A percentile compares a stretch with the other conserved stretches of the same genome.
phyloP scores from a whole-genome alignment of 2,888 invertebrate genomes.

The Parnassius orleans region DNA sequence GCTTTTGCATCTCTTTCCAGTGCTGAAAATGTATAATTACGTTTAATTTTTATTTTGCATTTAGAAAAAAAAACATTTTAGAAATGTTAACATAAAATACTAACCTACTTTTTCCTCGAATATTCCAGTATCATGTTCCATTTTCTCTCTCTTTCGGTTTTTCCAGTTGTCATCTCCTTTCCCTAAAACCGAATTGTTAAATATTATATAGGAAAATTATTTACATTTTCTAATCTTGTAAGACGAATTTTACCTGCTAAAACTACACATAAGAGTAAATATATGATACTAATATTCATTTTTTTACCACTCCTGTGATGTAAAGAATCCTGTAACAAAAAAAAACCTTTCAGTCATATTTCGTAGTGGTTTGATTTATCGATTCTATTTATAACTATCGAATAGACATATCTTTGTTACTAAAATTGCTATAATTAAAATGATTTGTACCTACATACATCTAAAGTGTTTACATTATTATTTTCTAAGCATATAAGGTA shows the following conservation, averaged over 20 bases:
- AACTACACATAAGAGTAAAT: slow-evolving; percentile 32
- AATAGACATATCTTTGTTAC: no score
- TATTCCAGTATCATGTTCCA: slow-evolving; percentile 55
- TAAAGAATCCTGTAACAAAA: slow-evolving; percentile 14
- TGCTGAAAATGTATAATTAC: slow-evolving; percentile 11
- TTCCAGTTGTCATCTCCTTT: slow-evolving; percentile 70
- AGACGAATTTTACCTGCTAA: slow-evolving; percentile 45
- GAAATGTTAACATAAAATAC: slow-evolving; percentile 11
- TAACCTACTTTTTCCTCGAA: slow-evolving; percentile 65
- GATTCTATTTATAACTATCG: no score
- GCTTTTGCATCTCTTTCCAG: slow-evolving; percentile 15
- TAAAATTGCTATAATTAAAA: no score
- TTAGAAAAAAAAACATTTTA: no score
- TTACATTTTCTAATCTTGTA: slow-evolving; percentile 17
- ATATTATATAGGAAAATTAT: slow-evolving; percentile 2
- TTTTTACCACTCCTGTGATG: neutral
- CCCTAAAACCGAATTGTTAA: slow-evolving; percentile 40
- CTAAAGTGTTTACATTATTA: no score
- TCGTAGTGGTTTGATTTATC: no score
- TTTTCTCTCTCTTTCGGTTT: slow-evolving; percentile 54
- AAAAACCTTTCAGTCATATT: no score
- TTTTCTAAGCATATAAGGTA: no score
- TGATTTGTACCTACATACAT: no score
- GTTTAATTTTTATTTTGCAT: no score
- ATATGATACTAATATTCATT: slow-evolving; percentile 19